Conservation (phyloP, 2,888 invertebrate genomes). For the Hypselothyrea guttata region DNA sequence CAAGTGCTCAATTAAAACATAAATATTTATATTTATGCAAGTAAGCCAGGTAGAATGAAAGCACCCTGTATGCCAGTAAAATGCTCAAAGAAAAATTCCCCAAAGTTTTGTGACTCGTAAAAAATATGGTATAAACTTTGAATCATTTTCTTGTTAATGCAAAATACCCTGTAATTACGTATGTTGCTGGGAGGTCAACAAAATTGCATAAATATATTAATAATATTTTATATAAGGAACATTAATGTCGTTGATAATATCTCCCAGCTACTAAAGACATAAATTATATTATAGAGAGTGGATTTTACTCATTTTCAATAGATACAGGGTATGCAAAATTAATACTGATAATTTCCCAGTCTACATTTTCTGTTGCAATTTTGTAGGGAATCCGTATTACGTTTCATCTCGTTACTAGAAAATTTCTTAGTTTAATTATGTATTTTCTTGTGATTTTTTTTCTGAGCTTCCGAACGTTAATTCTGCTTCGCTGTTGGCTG, state of each 20-base stretch:
- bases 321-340: too few species aligned
- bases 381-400: not conserved
- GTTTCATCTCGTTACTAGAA: not conserved
- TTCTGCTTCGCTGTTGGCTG: conserved; percentile 20
- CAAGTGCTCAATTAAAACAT: conserved; percentile 18
- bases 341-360: too few species aligned
- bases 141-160: conserved; percentile 18
- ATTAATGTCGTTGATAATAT: too few species aligned
- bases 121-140: conserved; percentile 23
- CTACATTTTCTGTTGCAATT: too few species aligned
- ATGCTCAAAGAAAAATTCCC: conserved; percentile 1
- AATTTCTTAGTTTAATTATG: not conserved
- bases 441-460: not conserved
- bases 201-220: too few species aligned
- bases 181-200: not conserved
- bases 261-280: too few species aligned
- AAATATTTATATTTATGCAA: conserved; percentile 17
- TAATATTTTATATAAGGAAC: too few species aligned
- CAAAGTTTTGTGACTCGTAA: conserved; percentile 9
- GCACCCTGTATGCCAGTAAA: not conserved
- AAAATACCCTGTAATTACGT: conserved; percentile 3
- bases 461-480: conserved; percentile 21
- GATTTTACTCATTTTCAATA: too few species aligned
- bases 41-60: not conserved
- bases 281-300: too few species aligned